Conservation (phyloP, 2,888 invertebrate species). For the Drosophila neotestacea region DNA sequence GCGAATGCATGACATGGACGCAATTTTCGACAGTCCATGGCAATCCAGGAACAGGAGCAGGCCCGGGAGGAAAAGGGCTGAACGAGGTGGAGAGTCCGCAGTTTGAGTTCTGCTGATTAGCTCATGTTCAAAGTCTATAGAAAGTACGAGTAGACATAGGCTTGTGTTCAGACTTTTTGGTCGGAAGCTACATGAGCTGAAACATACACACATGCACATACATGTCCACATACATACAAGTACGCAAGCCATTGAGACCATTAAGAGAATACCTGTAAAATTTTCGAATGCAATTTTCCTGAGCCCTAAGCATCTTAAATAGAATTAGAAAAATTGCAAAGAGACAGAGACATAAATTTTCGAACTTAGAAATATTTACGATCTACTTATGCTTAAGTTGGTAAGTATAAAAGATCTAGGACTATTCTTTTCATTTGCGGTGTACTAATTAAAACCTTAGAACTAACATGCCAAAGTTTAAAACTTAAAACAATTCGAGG, state of each 20-base stretch:
- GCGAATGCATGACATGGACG: conserved; percentile 79
- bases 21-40: conserved; percentile 69
- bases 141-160: conserved; percentile 51
- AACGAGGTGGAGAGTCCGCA: conserved; percentile 11
- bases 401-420: conserved; percentile 1
- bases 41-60: conserved; percentile 21
- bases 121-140: conserved; percentile 75
- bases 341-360: not conserved
- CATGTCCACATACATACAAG: conserved; percentile 13
- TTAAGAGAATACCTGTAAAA: conserved; percentile 9
- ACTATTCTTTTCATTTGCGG: conserved; percentile 33
- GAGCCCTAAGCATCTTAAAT: not conserved
- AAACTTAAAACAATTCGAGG: conserved; percentile 61
- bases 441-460: conserved; percentile 72
- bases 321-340: not conserved
- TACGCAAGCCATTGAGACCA: not conserved
- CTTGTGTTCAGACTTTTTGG: conserved; percentile 43
- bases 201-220: conserved; percentile 1
- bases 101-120: conserved; percentile 74
- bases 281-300: not conserved
- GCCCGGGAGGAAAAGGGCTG: not conserved
- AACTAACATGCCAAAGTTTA: conserved; percentile 57
- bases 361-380: not conserved
- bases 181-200: conserved; percentile 21
- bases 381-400: not conserved